Percentiles rank a stretch among this genome's conserved stretches.
Conservation (phyloP, 1,140 invertebrate species). For the Cyclina sinensis region DNA sequence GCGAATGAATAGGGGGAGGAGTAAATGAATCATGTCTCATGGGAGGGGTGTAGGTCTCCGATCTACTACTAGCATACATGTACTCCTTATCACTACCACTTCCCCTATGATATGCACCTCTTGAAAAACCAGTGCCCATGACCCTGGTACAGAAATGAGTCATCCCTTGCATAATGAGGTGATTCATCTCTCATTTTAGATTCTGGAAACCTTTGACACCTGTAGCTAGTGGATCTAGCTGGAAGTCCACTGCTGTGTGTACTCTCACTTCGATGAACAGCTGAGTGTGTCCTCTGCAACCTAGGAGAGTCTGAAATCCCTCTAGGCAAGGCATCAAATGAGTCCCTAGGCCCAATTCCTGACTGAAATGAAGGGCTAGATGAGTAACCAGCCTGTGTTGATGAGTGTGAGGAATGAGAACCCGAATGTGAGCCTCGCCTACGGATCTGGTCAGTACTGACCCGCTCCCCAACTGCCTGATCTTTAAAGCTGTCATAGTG, state of each 20-base stretch:
- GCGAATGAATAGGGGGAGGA: conserved; percentile 67
- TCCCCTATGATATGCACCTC: conserved; percentile 57
- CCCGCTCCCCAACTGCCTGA: conserved; percentile 73
- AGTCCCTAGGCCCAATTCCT: conserved; percentile 78
- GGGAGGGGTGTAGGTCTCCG: conserved; percentile 64
- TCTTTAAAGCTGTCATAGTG: conserved; percentile 78
- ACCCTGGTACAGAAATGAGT: conserved; percentile 65
- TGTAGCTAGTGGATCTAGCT: conserved; percentile 71
- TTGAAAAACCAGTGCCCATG: conserved; percentile 8
- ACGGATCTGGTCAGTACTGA: conserved; percentile 62
- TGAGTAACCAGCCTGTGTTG: conserved; percentile 76
- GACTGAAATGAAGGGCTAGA: conserved; percentile 76
- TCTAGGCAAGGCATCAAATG: conserved; percentile 80
- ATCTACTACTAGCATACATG: conserved; percentile 59
- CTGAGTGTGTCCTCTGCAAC: conserved; percentile 75
- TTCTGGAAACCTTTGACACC: conserved; percentile 69
- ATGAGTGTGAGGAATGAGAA: conserved; percentile 63
- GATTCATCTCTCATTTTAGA: conserved; percentile 68
- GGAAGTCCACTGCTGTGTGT: conserved; percentile 70
- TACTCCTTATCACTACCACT: conserved; percentile 64
- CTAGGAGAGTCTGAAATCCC: conserved; percentile 81
- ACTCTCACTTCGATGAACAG: conserved; percentile 77
- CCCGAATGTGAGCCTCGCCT: conserved; percentile 76
- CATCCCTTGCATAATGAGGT: conserved; percentile 64
- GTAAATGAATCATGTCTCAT: conserved; percentile 58